These are phyloP conservation scores for Propithecus coquereli DNA, from an alignment of 2,113 vertebrate species.

Conservation along the genomic window DNA sequence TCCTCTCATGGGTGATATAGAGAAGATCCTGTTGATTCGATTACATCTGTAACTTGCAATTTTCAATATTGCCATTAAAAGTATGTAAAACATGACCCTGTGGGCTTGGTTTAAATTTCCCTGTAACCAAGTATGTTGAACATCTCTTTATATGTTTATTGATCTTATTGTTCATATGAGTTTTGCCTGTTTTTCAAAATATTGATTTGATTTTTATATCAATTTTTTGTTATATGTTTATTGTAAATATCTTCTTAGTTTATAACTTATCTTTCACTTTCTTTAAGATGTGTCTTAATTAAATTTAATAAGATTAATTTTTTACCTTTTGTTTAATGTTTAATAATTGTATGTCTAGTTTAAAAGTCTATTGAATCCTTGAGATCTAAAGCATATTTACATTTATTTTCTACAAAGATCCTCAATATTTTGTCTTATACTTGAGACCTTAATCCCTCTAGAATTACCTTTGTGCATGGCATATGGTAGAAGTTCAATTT, in stretches of 20 bases:
- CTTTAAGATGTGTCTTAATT: background rate
- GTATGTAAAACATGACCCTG: background rate
- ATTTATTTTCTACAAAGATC: background rate
- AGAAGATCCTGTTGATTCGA: background rate
- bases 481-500: background rate
- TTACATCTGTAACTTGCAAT: background rate
- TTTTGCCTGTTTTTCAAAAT: background rate
- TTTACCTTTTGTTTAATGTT: background rate
- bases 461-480: background rate
- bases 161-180: no score
- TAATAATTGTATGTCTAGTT: background rate
- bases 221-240: background rate
- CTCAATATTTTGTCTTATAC: background rate
- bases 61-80: background rate
- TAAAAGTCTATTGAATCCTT: background rate
- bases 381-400: background rate
- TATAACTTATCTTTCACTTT: background rate
- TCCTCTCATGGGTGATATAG: background rate
- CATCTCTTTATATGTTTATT: background rate
- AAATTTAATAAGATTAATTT: background rate
- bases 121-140: background rate
- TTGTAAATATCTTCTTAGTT: background rate
- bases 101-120: background rate
- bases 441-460: background rate
- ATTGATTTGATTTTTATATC: background rate